Percentiles rank a stretch among this genome's conserved stretches.
Evolutionary conservation across 2,113 vertebrate species (phyloP).

Genomic region (Aegotheles bennettii): DNA sequence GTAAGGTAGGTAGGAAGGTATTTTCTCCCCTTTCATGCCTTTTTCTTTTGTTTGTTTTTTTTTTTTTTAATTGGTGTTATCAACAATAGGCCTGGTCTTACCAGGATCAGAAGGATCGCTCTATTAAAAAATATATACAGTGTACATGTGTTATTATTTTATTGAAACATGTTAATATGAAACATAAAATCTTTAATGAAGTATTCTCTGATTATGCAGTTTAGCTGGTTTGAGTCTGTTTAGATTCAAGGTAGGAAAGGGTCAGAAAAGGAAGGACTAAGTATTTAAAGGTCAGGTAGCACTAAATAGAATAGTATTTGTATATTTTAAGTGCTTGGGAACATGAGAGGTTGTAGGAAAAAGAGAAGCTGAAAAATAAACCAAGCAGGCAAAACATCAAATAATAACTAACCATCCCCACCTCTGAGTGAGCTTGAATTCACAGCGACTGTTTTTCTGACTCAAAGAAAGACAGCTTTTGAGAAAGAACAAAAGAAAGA

Average conservation of each 20-base stretch:
- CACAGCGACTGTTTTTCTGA: not conserved
- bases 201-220: not conserved
- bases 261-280: not conserved
- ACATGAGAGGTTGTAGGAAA: not conserved
- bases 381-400: not conserved
- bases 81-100: not conserved
- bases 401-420: not conserved
- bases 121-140: too few relatives aligned
- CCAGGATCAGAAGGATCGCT: too few relatives aligned
- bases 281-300: not conserved
- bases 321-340: not conserved
- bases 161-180: not conserved
- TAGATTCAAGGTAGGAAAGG: not conserved
- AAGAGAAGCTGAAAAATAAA: not conserved
- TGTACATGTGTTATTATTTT: not conserved
- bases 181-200: not conserved
- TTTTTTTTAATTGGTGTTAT: not conserved
- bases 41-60: not conserved
- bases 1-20: not conserved
- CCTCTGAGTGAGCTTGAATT: rapidly evolving
- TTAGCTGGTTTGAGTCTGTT: not conserved
- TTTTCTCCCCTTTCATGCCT: not conserved
- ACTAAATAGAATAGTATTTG: not conserved
- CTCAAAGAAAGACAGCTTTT: not conserved
- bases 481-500: not conserved